phyloP scores from a whole-genome alignment of 2,797 vertebrate genomes.

The Intellagama lesueurii region DNA sequence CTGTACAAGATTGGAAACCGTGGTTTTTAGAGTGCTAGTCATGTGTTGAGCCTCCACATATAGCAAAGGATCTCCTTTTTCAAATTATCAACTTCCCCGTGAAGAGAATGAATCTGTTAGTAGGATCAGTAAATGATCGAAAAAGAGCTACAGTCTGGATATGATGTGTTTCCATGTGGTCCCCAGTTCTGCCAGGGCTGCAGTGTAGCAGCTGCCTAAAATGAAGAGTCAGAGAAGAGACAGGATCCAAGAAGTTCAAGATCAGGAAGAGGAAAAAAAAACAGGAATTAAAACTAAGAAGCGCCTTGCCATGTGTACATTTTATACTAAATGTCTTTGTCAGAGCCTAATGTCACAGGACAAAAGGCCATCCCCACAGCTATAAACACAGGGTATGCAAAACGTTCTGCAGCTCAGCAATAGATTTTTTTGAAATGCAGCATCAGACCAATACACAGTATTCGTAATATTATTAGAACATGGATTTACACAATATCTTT shows the following conservation, averaged over 20 bases:
- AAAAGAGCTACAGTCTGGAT: not conserved
- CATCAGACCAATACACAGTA: not conserved
- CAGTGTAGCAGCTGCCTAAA: not conserved
- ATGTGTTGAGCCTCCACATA: not conserved
- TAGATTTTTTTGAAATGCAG: not conserved
- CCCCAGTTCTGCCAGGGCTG: not conserved
- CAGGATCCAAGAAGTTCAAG: too few species aligned
- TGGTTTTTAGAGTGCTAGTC: too few species aligned
- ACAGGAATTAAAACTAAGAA: not conserved
- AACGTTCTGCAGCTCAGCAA: not conserved
- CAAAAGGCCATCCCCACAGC: not conserved
- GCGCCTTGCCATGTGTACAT: not conserved
- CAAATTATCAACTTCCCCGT: too few species aligned
- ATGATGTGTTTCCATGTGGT: not conserved
- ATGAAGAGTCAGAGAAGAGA: not conserved
- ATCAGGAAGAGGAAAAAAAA: not conserved
- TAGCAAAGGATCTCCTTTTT: not conserved
- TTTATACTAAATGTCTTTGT: not conserved
- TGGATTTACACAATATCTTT: not conserved
- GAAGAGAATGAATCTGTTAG: too few species aligned
- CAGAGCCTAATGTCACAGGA: not conserved
- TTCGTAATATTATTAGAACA: not conserved
- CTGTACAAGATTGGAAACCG: too few species aligned
- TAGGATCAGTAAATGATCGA: too few species aligned
- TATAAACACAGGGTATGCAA: not conserved